Evolutionary conservation across 1,140 invertebrate genomes (phyloP).

Genomic region (Neuroterus valhalla): DNA sequence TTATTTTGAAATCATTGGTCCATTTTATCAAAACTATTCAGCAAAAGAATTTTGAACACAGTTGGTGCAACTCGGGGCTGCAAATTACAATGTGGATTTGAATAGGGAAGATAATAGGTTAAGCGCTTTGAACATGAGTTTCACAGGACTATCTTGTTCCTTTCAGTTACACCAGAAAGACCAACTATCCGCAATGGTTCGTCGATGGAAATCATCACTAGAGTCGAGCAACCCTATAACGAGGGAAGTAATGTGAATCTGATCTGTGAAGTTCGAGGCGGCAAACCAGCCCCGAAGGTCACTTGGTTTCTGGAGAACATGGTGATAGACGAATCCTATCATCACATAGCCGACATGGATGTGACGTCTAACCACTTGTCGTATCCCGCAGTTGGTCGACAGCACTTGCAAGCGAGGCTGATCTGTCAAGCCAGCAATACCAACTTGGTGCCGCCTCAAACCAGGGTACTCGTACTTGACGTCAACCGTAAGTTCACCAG

Average conservation of each 20-base stretch:
- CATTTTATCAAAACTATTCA: too few relatives aligned
- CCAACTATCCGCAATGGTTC: conserved; percentile 77
- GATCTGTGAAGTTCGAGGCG: conserved; percentile 78
- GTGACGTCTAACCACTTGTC: conserved; percentile 85
- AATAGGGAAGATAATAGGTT: too few relatives aligned
- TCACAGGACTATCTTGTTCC: not conserved
- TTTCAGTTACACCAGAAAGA: conserved; percentile 72
- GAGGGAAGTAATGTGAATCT: conserved; percentile 77
- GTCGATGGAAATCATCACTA: conserved; percentile 67
- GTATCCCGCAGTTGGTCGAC: conserved; percentile 79
- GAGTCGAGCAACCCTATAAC: conserved; percentile 76
- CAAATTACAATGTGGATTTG: too few relatives aligned
- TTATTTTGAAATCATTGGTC: too few relatives aligned
- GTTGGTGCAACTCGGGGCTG: too few relatives aligned
- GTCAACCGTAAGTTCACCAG: conserved; percentile 82
- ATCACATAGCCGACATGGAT: conserved; percentile 79
- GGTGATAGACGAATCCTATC: conserved; percentile 88
- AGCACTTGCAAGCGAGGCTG: conserved; percentile 81
- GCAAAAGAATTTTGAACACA: too few relatives aligned
- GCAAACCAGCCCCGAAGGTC: conserved; percentile 85
- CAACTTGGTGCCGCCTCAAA: conserved; percentile 84
- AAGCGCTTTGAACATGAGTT: too few relatives aligned
- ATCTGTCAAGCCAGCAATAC: conserved; percentile 88
- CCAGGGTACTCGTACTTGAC: conserved; percentile 83
- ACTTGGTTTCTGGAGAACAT: conserved; percentile 89